These are phyloP conservation scores for Crotalus helleri DNA, from an alignment of 2,113 vertebrate genomes.

Conservation along the genomic window DNA sequence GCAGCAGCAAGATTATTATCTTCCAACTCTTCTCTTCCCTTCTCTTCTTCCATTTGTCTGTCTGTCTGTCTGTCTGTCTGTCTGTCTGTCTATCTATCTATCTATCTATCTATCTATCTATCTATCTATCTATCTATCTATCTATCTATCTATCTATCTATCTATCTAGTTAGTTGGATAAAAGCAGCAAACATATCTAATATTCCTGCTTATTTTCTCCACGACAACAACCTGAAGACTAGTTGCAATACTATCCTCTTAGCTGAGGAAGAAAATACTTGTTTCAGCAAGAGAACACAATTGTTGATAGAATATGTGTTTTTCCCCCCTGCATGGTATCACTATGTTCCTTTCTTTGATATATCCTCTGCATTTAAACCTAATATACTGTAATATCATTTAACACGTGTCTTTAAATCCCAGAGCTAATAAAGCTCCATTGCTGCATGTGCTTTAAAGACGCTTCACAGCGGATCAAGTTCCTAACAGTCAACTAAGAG, in stretches of 20 bases:
- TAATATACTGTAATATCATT: slow-evolving; percentile 59
- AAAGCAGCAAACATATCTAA: not conserved
- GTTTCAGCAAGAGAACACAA: slow-evolving; percentile 35
- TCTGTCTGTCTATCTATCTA: no score
- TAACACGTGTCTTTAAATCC: slow-evolving; percentile 67
- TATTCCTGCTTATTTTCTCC: not conserved
- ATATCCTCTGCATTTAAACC: slow-evolving; percentile 50
- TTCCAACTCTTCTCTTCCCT: no score
- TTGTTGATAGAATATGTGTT: slow-evolving; percentile 17
- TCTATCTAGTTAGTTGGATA: not conserved
- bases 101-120: accelerated
- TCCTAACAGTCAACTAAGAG: slow-evolving; percentile 70
- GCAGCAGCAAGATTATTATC: not conserved
- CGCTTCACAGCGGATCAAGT: slow-evolving; percentile 66
- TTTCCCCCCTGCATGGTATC: slow-evolving; percentile 36
- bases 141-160: not conserved
- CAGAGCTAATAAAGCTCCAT: slow-evolving; percentile 67
- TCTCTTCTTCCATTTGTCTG: no score
- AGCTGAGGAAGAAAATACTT: slow-evolving; percentile 12
- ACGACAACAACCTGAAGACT: not conserved
- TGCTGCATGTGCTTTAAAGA: slow-evolving; percentile 62
- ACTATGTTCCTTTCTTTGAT: slow-evolving; percentile 24
- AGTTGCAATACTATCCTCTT: slow-evolving; percentile 14
- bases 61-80: no score
- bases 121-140: no score